Evolutionary conservation across 2,113 vertebrate species (phyloP).

Genomic region (Labrus mixtus): DNA sequence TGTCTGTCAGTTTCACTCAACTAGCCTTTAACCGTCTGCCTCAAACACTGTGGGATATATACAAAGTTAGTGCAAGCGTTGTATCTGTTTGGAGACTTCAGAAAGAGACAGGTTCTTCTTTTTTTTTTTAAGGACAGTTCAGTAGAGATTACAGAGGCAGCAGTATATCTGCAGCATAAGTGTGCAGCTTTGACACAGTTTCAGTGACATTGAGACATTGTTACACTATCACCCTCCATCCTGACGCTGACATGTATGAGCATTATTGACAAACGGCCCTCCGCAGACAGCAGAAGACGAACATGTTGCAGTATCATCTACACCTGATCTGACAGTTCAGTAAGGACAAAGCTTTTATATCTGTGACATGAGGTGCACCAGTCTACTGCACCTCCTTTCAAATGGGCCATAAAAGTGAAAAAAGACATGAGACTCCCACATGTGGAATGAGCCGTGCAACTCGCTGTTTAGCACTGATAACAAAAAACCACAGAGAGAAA

Average conservation of each 20-base stretch:
- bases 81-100: neutral
- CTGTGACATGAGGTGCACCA: slow-evolving; percentile 1
- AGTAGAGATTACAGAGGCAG: neutral
- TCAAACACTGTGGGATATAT: too few species aligned
- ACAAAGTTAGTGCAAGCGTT: too few species aligned
- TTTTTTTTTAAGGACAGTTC: neutral
- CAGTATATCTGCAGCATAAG: neutral
- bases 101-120: neutral
- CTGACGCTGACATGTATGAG: neutral
- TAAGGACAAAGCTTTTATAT: slow-evolving; percentile 11
- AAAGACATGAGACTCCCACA: slow-evolving; percentile 7
- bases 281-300: neutral
- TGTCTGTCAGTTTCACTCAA: too few species aligned
- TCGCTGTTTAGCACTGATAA: slow-evolving; percentile 32
- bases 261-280: neutral
- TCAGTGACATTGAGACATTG: neutral
- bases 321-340: slow-evolving; percentile 23
- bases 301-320: neutral
- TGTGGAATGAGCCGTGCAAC: slow-evolving; percentile 3
- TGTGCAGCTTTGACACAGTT: neutral
- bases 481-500: neutral
- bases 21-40: too few species aligned
- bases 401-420: slow-evolving; percentile 9
- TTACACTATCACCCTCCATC: neutral
- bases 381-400: neutral